These are phyloP conservation scores for Acholoe squamosa DNA, from an alignment of 2,888 invertebrate genomes.

Conservation along the genomic window DNA sequence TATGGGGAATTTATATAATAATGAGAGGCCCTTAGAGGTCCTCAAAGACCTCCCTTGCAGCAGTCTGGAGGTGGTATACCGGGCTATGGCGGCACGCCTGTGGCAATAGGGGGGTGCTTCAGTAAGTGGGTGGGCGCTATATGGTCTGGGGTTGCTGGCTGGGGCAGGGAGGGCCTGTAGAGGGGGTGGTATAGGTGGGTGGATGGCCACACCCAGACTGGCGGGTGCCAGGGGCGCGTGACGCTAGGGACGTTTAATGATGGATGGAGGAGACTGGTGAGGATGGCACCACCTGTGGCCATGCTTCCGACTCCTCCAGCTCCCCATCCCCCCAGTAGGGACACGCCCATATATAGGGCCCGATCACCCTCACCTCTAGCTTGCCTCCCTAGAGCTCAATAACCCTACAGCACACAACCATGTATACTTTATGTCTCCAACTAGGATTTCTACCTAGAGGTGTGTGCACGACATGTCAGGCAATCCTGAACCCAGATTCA, in stretches of 20 bases:
- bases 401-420: too few relatives aligned
- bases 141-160: neutral
- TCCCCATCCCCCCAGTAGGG: too few relatives aligned
- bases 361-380: too few relatives aligned
- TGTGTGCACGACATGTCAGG: too few relatives aligned
- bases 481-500: too few relatives aligned
- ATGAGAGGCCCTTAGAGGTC: too few relatives aligned
- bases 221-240: neutral
- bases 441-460: too few relatives aligned
- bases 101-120: neutral
- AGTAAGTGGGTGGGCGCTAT: neutral
- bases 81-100: neutral
- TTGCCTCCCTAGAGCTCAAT: too few relatives aligned
- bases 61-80: neutral
- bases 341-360: too few relatives aligned
- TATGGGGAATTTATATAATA: too few relatives aligned
- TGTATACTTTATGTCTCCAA: too few relatives aligned
- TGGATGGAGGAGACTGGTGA: conserved; percentile 25
- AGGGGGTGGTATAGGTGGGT: neutral
- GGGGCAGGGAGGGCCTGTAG: neutral
- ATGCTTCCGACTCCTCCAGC: neutral
- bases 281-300: conserved; percentile 45
- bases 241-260: conserved; percentile 45
- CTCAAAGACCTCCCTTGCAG: neutral
- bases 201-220: neutral